Evolutionary conservation across 2,797 vertebrate species (phyloP).

Genomic region (Brachyalestes nurse): DNA sequence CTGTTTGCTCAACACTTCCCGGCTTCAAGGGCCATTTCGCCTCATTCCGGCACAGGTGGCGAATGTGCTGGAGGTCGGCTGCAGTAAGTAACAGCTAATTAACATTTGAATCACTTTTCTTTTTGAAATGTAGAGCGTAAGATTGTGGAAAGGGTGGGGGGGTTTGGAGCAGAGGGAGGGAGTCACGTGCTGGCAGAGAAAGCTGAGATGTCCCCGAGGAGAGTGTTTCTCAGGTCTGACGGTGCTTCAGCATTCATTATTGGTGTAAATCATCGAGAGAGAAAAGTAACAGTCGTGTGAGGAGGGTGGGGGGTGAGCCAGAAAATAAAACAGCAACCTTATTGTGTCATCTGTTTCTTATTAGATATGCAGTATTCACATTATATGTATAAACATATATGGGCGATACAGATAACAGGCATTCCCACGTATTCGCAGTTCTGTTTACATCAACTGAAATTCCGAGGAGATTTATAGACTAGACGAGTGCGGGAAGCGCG

Average conservation of each 20-base stretch:
- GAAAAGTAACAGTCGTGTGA: slow-evolving; percentile 22
- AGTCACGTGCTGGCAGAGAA: slow-evolving; percentile 33
- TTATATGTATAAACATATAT: slow-evolving; percentile 1
- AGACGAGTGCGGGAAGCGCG: neutral
- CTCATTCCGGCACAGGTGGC: slow-evolving; percentile 70
- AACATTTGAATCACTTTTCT: slow-evolving; percentile 69
- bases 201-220: slow-evolving; percentile 49
- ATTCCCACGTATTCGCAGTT: neutral
- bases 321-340: slow-evolving; percentile 8
- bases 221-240: slow-evolving; percentile 45
- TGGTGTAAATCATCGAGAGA: slow-evolving; percentile 33
- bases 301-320: too few relatives aligned
- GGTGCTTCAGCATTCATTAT: slow-evolving; percentile 44
- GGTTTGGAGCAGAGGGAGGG: neutral
- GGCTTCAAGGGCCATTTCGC: slow-evolving; percentile 67
- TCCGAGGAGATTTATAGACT: neutral
- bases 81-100: slow-evolving; percentile 71
- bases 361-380: neutral
- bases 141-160: slow-evolving; percentile 35
- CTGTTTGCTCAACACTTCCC: slow-evolving; percentile 70
- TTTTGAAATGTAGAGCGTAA: slow-evolving; percentile 57
- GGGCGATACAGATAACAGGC: neutral
- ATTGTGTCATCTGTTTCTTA: slow-evolving; percentile 30
- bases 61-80: slow-evolving; percentile 64
- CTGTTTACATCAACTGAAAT: slow-evolving; percentile 16